phyloP scores from a whole-genome alignment of 2,888 invertebrate genomes.

The Cybosia mesomella region DNA sequence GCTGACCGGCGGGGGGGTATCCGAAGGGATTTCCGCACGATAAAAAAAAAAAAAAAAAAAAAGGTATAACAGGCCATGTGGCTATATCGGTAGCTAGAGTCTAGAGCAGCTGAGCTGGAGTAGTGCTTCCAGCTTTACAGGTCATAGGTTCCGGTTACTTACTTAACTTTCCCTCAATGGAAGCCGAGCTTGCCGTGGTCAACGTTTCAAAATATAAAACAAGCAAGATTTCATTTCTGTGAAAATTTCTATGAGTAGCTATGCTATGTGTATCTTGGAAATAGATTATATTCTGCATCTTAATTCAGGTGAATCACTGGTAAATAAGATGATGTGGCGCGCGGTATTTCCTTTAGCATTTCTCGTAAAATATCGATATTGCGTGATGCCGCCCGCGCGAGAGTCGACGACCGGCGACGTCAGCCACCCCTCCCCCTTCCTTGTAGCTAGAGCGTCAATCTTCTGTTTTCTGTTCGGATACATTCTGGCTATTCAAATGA shows the following conservation, averaged over 20 bases:
- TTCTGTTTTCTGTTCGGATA: slow-evolving; percentile 48
- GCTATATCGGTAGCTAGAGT: neutral
- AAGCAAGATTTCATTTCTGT: neutral
- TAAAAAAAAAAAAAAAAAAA: no score
- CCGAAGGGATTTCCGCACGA: no score
- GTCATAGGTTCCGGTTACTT: neutral
- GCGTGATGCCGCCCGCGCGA: slow-evolving; percentile 47
- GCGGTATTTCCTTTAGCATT: slow-evolving; percentile 60
- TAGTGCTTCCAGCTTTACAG: neutral
- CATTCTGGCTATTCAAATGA: slow-evolving; percentile 41
- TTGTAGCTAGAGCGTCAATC: slow-evolving; percentile 41
- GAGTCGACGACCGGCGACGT: slow-evolving; percentile 68
- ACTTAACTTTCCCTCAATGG: neutral
- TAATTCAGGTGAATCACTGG: slow-evolving; percentile 56
- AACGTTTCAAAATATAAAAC: neutral
- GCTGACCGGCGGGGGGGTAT: no score
- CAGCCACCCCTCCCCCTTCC: slow-evolving; percentile 47
- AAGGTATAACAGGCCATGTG: no score
- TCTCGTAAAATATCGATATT: slow-evolving; percentile 54
- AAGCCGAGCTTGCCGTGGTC: neutral
- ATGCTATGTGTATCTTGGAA: neutral
- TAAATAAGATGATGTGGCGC: slow-evolving; percentile 39
- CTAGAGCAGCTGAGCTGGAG: neutral
- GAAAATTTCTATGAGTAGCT: neutral
- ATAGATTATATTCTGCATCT: slow-evolving; percentile 14